Evolutionary conservation across 2,113 vertebrate species (phyloP), one percentile per base, ranked within the genome.

Genomic region (Prunella fulvescens): DNA sequence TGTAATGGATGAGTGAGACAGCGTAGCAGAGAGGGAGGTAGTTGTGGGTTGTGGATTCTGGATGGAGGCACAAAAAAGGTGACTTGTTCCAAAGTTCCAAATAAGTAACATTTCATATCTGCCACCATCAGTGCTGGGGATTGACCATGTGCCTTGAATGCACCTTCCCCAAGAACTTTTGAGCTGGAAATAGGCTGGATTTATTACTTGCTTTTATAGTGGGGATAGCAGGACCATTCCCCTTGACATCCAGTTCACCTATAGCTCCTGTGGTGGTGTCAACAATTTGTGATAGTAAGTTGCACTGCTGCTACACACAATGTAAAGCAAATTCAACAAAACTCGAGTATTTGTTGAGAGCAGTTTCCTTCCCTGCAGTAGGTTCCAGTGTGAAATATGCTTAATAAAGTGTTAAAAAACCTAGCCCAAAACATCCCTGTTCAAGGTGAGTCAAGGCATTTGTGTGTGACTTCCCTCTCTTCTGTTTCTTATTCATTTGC

Each of bases 391-490:
- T 76, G 74, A 86, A 67, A 25, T 7, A 24, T 15, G 25, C 22
- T 56, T 76, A 76, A 58, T 45, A 42, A 85, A 79, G 29, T 6
- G 14, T 66, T 90, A 5, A 72, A 85, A 57, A 76, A 37, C 3
- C 26, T 48, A 71, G 16, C 14, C 7, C 44, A 31, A 28, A 76
- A 23, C 12, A 44, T 45, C 50, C 13, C 9, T 70, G 4, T 65
- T 90, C 42, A 42, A 61, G 54, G 42, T 48, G 31, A 44, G 31
- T 79, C 13, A 23, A 8, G 50, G 67, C 64, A 80, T 92, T 86
- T 86, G 73, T 67, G 6, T 69, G 40, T 64, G 42, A 54, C 77
- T 91, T 88, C 74, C 80, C 91, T 51, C 72, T 90, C 79, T 90
- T 35, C 48, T 79, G 2, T 73, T 90, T 96, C 81, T 78, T 81